Evolutionary conservation across 2,888 invertebrate genomes (phyloP).

Genomic region (Orgyia antiqua): DNA sequence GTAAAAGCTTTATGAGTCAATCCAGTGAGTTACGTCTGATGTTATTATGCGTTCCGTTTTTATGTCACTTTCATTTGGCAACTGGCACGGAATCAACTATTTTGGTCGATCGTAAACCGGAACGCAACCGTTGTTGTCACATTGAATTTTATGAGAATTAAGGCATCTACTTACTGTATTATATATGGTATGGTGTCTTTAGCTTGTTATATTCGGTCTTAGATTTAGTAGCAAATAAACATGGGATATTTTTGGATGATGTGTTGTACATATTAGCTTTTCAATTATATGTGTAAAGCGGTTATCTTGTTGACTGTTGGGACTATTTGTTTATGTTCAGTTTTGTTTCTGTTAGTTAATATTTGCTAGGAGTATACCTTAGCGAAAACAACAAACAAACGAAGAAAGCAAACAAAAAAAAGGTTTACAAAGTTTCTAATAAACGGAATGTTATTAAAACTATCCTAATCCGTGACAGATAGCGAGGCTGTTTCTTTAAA

Average conservation of each 20-base stretch:
- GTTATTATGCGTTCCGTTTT: conserved; percentile 66
- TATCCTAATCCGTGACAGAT: too few relatives aligned
- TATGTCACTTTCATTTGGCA: conserved; percentile 55
- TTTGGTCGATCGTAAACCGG: conserved; percentile 58
- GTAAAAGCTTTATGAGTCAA: conserved; percentile 65
- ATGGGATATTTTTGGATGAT: background rate
- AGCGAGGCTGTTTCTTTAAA: too few relatives aligned
- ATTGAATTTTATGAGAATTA: conserved; percentile 60
- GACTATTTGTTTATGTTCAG: too few relatives aligned
- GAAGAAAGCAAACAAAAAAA: too few relatives aligned
- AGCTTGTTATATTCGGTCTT: conserved; percentile 9
- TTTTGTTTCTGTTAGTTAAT: too few relatives aligned
- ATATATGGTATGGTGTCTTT: conserved; percentile 15
- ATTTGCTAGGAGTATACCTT: too few relatives aligned
- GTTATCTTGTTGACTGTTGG: too few relatives aligned
- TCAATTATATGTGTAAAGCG: too few relatives aligned
- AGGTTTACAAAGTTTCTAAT: too few relatives aligned
- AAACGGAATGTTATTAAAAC: too few relatives aligned
- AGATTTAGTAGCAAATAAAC: background rate
- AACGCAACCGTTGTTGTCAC: conserved; percentile 52
- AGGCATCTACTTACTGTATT: conserved; percentile 23
- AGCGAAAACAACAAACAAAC: too few relatives aligned
- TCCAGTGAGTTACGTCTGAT: conserved; percentile 57
- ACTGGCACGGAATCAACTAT: conserved; percentile 64
- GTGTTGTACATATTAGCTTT: too few relatives aligned